Evolutionary conservation across 1,140 invertebrate species (phyloP).

Genomic region (Semibalanus balanoides): DNA sequence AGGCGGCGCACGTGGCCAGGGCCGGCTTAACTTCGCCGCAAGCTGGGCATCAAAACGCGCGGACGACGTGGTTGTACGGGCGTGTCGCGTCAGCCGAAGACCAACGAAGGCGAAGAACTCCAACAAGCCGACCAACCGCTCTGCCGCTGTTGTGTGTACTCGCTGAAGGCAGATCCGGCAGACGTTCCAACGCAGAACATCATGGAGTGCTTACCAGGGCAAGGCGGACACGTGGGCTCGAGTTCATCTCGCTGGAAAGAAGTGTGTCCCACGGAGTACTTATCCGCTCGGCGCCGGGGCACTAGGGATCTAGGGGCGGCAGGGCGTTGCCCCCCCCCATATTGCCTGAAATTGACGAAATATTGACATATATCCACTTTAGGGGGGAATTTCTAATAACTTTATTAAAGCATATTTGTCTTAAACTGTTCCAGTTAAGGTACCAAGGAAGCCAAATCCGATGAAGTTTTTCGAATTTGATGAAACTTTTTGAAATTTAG

Average conservation of each 20-base stretch:
- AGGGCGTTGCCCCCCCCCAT: no score
- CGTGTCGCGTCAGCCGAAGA: constrained; percentile 84
- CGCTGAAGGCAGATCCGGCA: constrained; percentile 73
- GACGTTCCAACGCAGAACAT: constrained; percentile 88
- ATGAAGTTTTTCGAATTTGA: no score
- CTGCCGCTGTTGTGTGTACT: constrained; percentile 88
- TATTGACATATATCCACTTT: no score
- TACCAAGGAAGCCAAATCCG: no score
- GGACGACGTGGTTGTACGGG: constrained; percentile 86
- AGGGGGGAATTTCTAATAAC: no score
- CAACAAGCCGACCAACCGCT: constrained; percentile 45
- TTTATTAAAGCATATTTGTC: no score
- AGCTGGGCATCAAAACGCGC: constrained; percentile 77
- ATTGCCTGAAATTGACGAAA: no score
- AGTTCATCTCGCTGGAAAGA: constrained; percentile 75
- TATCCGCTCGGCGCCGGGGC: no score
- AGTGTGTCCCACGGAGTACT: constrained; percentile 57
- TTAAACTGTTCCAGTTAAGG: no score
- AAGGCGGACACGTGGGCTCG: constrained; percentile 69
- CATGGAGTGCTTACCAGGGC: constrained; percentile 84
- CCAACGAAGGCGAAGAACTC: constrained; percentile 36
- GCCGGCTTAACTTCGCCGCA: constrained; percentile 77
- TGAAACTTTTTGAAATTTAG: no score
- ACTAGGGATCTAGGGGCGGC: no score
- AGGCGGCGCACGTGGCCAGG: constrained; percentile 85